Percentiles rank a stretch among this genome's conserved stretches.
These are phyloP conservation scores for Hemaris fuciformis DNA, from an alignment of 2,888 invertebrate genomes.

Conservation along the genomic window DNA sequence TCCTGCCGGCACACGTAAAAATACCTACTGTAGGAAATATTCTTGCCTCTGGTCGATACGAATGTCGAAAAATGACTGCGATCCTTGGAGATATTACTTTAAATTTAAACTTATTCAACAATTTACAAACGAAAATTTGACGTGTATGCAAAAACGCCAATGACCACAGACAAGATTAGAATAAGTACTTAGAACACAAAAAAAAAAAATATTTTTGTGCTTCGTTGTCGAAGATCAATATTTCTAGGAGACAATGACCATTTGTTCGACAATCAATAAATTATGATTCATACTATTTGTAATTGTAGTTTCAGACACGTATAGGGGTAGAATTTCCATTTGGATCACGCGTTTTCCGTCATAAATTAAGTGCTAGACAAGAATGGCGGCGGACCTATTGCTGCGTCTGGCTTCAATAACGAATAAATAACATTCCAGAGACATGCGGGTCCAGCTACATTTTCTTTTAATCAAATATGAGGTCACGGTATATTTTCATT, in stretches of 20 bases:
- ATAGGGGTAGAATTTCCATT: constrained; percentile 4
- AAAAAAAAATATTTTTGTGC: not conserved
- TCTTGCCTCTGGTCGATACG: not conserved
- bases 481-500: not conserved
- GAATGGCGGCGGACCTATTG: not conserved
- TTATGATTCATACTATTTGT: not conserved
- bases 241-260: not conserved
- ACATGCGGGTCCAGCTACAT: not conserved
- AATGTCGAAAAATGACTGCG: not conserved
- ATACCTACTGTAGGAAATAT: not conserved
- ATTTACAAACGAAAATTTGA: no score
- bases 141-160: no score
- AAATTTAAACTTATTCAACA: no score
- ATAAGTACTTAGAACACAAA: no score
- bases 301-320: not conserved
- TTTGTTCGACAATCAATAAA: not conserved
- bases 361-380: not conserved
- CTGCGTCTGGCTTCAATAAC: not conserved
- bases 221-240: not conserved
- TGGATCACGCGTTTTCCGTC: not conserved
- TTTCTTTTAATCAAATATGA: not conserved
- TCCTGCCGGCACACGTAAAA: not conserved
- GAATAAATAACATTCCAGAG: constrained; percentile 1
- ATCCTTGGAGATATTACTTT: no score
- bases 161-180: no score